Conservation (phyloP, 2,888 invertebrate genomes). For the Clusia tigrina region DNA sequence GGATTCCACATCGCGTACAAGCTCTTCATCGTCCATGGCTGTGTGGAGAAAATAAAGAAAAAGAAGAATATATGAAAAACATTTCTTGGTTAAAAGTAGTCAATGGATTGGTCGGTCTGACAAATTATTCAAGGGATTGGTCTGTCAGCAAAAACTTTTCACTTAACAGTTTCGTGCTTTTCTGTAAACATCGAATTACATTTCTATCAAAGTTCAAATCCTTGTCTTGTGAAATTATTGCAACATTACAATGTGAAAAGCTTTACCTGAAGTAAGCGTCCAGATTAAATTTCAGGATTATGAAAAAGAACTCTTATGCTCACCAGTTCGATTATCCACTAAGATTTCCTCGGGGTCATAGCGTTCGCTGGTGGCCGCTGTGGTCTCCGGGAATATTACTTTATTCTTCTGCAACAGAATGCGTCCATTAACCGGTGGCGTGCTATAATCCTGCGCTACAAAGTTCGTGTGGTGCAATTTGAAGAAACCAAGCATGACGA, state of each 20-base stretch:
- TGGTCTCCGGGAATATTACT: slow-evolving; percentile 58
- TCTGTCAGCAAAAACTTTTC: no score
- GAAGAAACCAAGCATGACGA: slow-evolving; percentile 62
- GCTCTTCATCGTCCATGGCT: slow-evolving; percentile 73
- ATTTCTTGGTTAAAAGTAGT: no score
- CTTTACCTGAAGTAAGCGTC: no score
- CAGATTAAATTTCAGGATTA: no score
- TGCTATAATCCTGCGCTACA: slow-evolving; percentile 59
- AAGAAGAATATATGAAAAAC: background rate
- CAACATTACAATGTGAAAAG: no score
- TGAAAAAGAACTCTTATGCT: no score
- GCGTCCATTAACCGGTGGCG: slow-evolving; percentile 61
- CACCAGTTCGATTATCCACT: slow-evolving; percentile 64
- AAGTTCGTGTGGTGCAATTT: slow-evolving; percentile 63
- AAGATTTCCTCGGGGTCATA: slow-evolving; percentile 63
- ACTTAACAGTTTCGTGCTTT: no score
- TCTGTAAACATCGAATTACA: no score
- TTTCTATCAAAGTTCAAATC: no score
- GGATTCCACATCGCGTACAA: slow-evolving; percentile 80
- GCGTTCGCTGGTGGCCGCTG: slow-evolving; percentile 64
- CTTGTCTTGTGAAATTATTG: no score
- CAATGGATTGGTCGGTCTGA: no score
- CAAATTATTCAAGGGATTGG: no score
- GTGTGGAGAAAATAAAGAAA: slow-evolving; percentile 9
- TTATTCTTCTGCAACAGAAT: slow-evolving; percentile 63